Evolutionary conservation across 2,888 invertebrate genomes (phyloP).

Genomic region (Drosophila histrio): DNA sequence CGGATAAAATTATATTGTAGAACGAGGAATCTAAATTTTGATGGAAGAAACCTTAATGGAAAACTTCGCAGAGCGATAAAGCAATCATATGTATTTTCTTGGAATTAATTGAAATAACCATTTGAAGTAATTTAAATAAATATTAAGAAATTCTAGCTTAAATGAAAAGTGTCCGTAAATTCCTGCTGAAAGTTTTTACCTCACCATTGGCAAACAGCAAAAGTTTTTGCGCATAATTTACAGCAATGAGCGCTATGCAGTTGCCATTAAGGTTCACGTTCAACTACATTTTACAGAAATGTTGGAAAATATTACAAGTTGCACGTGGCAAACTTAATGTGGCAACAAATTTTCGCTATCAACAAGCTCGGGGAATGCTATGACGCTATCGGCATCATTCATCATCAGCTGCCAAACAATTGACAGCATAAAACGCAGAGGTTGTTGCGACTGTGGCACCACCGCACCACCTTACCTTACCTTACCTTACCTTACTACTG

Average conservation of each 20-base stretch:
- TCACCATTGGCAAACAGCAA: conserved; percentile 1
- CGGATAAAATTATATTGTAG: not conserved
- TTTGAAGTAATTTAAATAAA: conserved; percentile 2
- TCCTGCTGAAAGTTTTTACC: conserved; percentile 25
- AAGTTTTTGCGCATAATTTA: conserved; percentile 47
- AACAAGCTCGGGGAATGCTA: conserved; percentile 4
- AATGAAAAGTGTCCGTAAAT: not conserved
- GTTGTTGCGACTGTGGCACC: conserved; percentile 4
- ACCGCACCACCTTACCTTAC: not conserved
- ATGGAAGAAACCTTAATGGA: not conserved
- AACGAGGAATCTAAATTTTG: not conserved
- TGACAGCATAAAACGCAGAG: conserved; percentile 63
- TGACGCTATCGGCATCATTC: conserved; percentile 72
- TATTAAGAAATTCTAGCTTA: not conserved
- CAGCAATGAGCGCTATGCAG: conserved; percentile 26
- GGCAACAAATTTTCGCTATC: conserved; percentile 66
- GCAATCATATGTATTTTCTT: not conserved
- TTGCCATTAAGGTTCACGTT: conserved; percentile 30
- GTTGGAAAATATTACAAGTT: conserved; percentile 23
- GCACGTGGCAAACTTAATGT: conserved; percentile 54
- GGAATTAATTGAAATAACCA: conserved; percentile 12
- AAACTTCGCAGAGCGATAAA: not conserved
- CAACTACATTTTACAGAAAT: not conserved
- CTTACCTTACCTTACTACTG: not conserved
- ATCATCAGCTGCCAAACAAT: conserved; percentile 78